These are phyloP conservation scores for Spisula solida DNA, from an alignment of 2,888 invertebrate species.

Conservation along the genomic window DNA sequence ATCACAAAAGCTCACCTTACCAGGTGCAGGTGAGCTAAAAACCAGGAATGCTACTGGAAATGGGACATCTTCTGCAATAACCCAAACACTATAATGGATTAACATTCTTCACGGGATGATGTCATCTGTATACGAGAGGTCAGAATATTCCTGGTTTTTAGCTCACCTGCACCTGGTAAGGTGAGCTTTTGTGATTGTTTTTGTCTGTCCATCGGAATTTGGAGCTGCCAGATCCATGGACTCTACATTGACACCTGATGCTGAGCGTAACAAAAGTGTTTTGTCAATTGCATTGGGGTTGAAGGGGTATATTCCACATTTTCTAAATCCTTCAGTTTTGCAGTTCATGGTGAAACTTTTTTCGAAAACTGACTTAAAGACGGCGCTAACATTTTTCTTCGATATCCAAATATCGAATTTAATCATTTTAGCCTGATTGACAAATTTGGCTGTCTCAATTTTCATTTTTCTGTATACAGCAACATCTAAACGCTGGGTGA, in stretches of 20 bases:
- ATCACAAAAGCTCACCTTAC: no score
- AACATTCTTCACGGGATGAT: no score
- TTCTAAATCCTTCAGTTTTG: constrained; percentile 36
- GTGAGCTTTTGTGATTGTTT: no score
- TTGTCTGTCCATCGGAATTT: no score
- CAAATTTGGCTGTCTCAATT: constrained; percentile 50
- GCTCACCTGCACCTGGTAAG: no score
- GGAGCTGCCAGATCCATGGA: background rate
- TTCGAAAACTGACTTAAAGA: constrained; percentile 40
- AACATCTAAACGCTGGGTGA: no score
- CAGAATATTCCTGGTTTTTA: no score
- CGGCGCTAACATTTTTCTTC: constrained; percentile 39
- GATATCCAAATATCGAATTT: constrained; percentile 44
- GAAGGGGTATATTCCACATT: constrained; percentile 14
- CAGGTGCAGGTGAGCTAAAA: no score
- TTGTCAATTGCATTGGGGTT: constrained; percentile 24
- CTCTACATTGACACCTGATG: background rate
- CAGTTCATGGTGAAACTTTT: constrained; percentile 42
- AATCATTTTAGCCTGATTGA: constrained; percentile 25
- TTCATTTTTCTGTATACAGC: constrained; percentile 60
- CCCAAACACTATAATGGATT: no score
- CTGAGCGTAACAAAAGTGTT: background rate
- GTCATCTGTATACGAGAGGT: no score
- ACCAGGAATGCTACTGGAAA: no score
- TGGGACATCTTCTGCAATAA: no score